These are phyloP conservation scores for Augochlora pura DNA, from an alignment of 1,140 invertebrate species.

Conservation along the genomic window DNA sequence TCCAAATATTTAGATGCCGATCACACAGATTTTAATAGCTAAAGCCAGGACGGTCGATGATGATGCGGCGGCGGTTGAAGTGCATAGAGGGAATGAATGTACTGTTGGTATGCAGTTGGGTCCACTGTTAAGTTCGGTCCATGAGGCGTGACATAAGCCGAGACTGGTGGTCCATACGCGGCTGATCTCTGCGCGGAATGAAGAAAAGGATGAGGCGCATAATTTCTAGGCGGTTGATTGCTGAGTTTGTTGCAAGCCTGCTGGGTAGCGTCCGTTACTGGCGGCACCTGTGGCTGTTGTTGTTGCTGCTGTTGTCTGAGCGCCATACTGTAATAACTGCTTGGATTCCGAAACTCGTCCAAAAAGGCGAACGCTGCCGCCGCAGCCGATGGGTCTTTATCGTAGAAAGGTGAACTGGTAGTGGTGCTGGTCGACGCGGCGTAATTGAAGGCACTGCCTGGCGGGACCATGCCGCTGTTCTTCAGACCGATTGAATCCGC, in stretches of 20 bases:
- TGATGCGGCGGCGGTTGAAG: conserved; percentile 74
- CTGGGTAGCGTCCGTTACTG: conserved; percentile 63
- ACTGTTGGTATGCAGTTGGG: conserved; percentile 77
- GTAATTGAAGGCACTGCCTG: conserved; percentile 76
- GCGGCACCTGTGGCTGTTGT: conserved; percentile 65
- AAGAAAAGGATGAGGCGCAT: conserved; percentile 76
- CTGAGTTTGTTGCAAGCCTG: conserved; percentile 74
- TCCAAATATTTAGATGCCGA: background rate
- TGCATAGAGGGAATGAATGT: conserved; percentile 76
- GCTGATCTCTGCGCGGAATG: conserved; percentile 74
- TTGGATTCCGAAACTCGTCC: conserved; percentile 76
- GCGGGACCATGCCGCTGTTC: conserved; percentile 67
- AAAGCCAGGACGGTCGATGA: conserved; percentile 78
- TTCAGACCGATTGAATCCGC: conserved; percentile 69
- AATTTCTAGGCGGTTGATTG: conserved; percentile 74
- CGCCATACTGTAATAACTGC: conserved; percentile 75
- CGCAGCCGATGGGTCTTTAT: conserved; percentile 73
- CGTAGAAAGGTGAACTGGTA: conserved; percentile 73
- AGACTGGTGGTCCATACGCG: conserved; percentile 73
- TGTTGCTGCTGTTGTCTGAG: conserved; percentile 71
- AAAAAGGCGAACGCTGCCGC: conserved; percentile 75
- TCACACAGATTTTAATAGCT: conserved; percentile 63
- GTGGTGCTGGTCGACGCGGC: conserved; percentile 66
- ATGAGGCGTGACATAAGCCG: conserved; percentile 75
- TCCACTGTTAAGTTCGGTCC: conserved; percentile 75